phyloP scores from a whole-genome alignment of 2,888 invertebrate genomes.

The Agonopterix heracliana region DNA sequence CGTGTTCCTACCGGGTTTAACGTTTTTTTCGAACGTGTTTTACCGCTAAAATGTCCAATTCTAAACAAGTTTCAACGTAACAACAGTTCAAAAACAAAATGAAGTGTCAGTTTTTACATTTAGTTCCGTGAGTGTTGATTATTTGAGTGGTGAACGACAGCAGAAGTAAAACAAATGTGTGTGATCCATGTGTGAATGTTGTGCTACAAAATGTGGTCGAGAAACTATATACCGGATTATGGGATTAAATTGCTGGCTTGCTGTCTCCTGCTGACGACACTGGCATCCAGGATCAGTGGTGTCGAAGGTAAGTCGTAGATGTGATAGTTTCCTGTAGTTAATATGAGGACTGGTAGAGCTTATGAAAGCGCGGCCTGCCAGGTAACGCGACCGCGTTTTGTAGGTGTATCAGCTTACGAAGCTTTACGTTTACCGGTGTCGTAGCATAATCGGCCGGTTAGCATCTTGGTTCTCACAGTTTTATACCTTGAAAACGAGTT shows the following conservation, averaged over 20 bases:
- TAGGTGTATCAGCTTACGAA: constrained; percentile 35
- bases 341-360: constrained; percentile 53
- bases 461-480: constrained; percentile 68
- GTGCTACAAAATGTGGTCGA: constrained; percentile 81
- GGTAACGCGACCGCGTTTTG: constrained; percentile 43
- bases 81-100: constrained; percentile 72
- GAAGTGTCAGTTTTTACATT: constrained; percentile 73
- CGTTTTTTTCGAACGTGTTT: constrained; percentile 61
- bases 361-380: constrained; percentile 61
- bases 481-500: constrained; percentile 69
- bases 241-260: constrained; percentile 77
- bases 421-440: constrained; percentile 41
- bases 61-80: constrained; percentile 57
- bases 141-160: constrained; percentile 63
- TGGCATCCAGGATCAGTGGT: constrained; percentile 65
- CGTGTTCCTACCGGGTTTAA: constrained; percentile 60
- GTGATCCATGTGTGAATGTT: constrained; percentile 76
- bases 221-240: constrained; percentile 81
- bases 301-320: constrained; percentile 73
- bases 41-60: constrained; percentile 72
- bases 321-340: constrained; percentile 27
- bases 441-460: constrained; percentile 46
- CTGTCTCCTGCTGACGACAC: constrained; percentile 59
- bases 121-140: constrained; percentile 72
- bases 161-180: constrained; percentile 75